Evolutionary conservation across 2,113 vertebrate species (phyloP).

Genomic region (Antechinus flavipes): DNA sequence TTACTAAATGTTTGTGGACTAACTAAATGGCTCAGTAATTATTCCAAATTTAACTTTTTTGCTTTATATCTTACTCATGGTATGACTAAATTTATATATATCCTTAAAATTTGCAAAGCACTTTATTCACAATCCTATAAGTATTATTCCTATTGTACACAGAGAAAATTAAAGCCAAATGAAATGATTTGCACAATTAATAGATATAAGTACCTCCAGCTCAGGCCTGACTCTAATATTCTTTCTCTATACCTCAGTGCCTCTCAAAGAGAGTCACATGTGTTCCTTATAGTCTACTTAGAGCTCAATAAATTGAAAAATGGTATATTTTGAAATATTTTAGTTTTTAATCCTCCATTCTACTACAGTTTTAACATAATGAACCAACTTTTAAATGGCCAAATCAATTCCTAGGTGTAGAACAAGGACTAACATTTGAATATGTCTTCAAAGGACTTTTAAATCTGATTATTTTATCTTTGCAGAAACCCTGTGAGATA

Average conservation of each 20-base stretch:
- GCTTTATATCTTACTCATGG: not conserved
- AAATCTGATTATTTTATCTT: not conserved
- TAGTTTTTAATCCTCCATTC: not conserved
- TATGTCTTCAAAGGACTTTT: not conserved
- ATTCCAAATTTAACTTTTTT: conserved; percentile 4
- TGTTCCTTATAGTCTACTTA: not conserved
- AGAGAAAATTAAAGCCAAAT: not conserved
- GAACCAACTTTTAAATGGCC: not conserved
- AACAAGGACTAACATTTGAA: not conserved
- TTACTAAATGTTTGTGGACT: not conserved
- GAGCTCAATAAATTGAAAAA: not conserved
- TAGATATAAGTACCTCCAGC: not conserved
- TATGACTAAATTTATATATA: not conserved
- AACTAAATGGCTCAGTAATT: not conserved
- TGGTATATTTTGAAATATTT: not conserved
- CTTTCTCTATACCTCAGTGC: not conserved
- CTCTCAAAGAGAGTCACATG: not conserved
- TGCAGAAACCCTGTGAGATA: not conserved
- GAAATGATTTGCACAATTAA: not conserved
- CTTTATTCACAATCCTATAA: not conserved
- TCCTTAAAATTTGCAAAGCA: not conserved
- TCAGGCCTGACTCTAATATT: not conserved
- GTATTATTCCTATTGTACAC: not conserved
- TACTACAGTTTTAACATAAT: not conserved
- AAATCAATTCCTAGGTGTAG: not conserved